Conservation (phyloP, 92 coral and sea anemone species). For the Desmophyllum pertusum region DNA sequence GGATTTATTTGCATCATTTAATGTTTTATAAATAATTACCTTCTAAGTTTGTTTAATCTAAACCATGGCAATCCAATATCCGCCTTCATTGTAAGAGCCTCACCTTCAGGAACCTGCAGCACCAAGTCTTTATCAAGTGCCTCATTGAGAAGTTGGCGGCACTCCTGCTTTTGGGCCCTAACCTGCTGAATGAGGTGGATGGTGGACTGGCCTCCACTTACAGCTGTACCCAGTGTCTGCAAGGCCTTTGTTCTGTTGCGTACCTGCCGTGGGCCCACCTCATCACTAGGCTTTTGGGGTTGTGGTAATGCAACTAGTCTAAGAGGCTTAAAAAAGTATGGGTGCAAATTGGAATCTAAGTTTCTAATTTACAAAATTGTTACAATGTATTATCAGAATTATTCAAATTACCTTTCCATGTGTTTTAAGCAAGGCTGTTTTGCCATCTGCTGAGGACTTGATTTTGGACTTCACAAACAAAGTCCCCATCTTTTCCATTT, state of each 20-base stretch:
- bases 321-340: not conserved
- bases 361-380: too few relatives aligned
- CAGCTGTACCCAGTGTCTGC: not conserved
- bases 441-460: slow-evolving; percentile 13
- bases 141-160: slow-evolving; percentile 8
- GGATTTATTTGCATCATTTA: too few relatives aligned
- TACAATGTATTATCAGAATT: not conserved
- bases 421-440: slow-evolving; percentile 9
- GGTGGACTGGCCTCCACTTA: not conserved
- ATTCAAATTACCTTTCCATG: not conserved
- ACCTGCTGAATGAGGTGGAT: slow-evolving; percentile 7
- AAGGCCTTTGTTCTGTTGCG: not conserved
- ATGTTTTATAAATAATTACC: not conserved
- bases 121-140: not conserved
- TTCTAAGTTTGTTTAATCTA: not conserved
- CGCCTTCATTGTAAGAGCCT: slow-evolving; percentile 25
- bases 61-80: slow-evolving; percentile 17
- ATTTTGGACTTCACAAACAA: slow-evolving; percentile 2
- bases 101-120: slow-evolving; percentile 8
- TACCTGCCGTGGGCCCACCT: not conserved
- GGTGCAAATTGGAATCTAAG: not conserved
- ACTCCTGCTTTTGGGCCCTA: not conserved
- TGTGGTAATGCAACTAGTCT: slow-evolving; percentile 17
- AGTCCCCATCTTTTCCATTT: slow-evolving; percentile 4
- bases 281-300: slow-evolving; percentile 22